Evolutionary conservation across 2,888 invertebrate genomes (phyloP), one percentile per base, ranked within the genome.

Genomic region (Sphaeridia pumilis): DNA sequence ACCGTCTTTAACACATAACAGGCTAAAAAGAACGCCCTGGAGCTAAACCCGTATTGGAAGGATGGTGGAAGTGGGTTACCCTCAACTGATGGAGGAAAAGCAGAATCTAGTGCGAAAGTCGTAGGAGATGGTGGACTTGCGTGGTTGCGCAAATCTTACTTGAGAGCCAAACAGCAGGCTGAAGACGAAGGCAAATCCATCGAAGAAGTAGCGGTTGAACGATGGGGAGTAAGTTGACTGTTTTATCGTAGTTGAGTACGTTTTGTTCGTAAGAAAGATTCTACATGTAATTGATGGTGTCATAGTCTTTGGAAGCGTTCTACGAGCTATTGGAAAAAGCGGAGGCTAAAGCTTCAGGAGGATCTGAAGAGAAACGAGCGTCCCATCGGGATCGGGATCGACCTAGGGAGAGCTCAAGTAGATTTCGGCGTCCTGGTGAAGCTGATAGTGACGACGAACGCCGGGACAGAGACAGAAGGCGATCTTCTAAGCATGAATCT

Each of bases 31-130:
- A 83, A 82, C 69, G 71, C 71, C 1, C 74, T 82, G 66, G 93
- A 94, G 72, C 72, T 93, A 49, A 94, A 94, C 75, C 92, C 89
- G 0, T 86, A 87, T 67, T 93, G 92, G 90, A 89, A 84, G 74
- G 76, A 83, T 70, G 89, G 88, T 42, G 93, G 93, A 1, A 78
- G 78, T 49, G 93, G 93, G 2, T 68, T 93, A 54, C 93, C 93
- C 0, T 65, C 66, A 7, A 58, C 65, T 21, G 50, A 42, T 21
- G 26, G 46, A 31, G 14, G 34, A 3, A 3, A 26, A 7, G 24
- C 46, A 24, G 48, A 59, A 1, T 17, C 61, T 4, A 46, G 59
- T 7, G 55, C 59, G 4, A 51, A 66, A 21, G 70, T 73, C 34
- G 74, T 77, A 55, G 75, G 75, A n/a, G 74, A 74, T 66, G 74